Conservation (phyloP, 2,888 invertebrate species). For the Willowsia nigromaculata region DNA sequence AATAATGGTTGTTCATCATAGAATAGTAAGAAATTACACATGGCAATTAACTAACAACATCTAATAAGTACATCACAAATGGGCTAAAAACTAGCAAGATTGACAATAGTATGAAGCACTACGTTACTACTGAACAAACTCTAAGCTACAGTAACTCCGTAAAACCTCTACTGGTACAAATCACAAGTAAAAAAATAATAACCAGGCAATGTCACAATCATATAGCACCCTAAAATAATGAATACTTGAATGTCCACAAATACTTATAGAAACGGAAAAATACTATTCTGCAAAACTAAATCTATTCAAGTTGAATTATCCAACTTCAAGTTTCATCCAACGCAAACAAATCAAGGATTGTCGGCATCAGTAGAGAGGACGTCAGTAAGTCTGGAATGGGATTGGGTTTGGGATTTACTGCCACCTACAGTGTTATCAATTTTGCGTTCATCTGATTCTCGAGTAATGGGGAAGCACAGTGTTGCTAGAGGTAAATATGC, state of each 20-base stretch:
- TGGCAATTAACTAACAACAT: not conserved
- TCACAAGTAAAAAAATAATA: not conserved
- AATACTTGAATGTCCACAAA: not conserved
- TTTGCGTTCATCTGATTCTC: constrained; percentile 63
- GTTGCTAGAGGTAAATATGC: constrained; percentile 67
- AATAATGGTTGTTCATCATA: not conserved
- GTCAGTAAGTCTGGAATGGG: constrained; percentile 28
- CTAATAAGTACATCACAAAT: not conserved
- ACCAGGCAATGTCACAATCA: not conserved
- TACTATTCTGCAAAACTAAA: constrained; percentile 14
- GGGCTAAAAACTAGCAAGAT: constrained; percentile 12
- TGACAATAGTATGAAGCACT: not conserved
- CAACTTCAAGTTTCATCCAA: constrained; percentile 47
- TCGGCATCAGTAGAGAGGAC: constrained; percentile 53
- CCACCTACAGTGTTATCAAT: constrained; percentile 61
- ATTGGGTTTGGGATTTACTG: constrained; percentile 44
- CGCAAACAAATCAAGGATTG: constrained; percentile 48
- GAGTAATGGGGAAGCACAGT: constrained; percentile 69
- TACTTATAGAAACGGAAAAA: constrained; percentile 36
- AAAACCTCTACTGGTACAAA: too few species aligned
- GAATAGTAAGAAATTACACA: not conserved
- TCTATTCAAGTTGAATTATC: constrained; percentile 27
- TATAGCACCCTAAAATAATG: not conserved
- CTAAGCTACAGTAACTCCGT: too few species aligned
- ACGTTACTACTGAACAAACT: too few species aligned